phyloP scores from a whole-genome alignment of 2,888 invertebrate species.

The Julus scanicus region DNA sequence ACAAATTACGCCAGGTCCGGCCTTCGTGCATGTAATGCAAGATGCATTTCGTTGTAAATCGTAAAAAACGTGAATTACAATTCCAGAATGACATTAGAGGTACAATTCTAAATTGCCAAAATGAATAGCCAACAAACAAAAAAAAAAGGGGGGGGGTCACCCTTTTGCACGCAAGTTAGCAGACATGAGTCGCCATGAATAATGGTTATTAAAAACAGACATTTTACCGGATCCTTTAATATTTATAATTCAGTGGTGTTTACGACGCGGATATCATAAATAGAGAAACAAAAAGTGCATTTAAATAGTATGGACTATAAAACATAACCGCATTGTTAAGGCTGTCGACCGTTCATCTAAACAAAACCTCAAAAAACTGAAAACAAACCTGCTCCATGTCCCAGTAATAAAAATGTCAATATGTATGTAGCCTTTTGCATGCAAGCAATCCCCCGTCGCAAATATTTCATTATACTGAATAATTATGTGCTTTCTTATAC shows the following conservation, averaged over 20 bases:
- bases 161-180: not conserved
- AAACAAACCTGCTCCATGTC: conserved; percentile 13
- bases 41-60: conserved; percentile 7
- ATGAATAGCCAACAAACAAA: not conserved
- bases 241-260: conserved; percentile 31
- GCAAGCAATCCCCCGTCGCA: not conserved
- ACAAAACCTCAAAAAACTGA: conserved; percentile 10
- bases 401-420: conserved; percentile 35
- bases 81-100: conserved; percentile 24
- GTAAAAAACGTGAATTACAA: conserved; percentile 11
- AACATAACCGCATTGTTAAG: conserved; percentile 41
- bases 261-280: conserved; percentile 14
- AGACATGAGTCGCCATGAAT: conserved; percentile 30
- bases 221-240: conserved; percentile 31
- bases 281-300: conserved; percentile 29
- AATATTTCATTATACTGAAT: conserved; percentile 5
- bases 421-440: not conserved
- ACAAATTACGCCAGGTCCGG: conserved; percentile 20
- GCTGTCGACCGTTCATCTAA: conserved; percentile 36
- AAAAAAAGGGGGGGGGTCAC: not conserved
- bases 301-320: conserved; percentile 31
- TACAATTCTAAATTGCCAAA: conserved; percentile 7
- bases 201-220: conserved; percentile 33
- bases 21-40: not conserved
- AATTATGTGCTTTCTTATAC: not conserved